Evolutionary conservation across 2,797 vertebrate genomes (phyloP), one percentile per base, ranked within the genome.

Genomic region (Oophaga sylvatica): DNA sequence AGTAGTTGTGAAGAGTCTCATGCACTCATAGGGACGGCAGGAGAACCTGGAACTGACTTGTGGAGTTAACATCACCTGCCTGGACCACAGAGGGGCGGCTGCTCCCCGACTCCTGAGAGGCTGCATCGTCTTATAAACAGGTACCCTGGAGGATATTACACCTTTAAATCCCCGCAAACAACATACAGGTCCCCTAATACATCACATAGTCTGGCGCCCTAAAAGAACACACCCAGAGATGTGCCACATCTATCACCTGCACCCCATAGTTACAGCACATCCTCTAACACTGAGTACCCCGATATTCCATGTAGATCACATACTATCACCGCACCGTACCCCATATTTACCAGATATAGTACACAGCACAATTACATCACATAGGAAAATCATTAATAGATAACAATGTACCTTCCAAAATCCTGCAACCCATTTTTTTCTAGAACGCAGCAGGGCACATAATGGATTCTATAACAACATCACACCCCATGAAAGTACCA

Each of bases 1-100:
- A 88, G 77, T 84, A 88, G 62, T 88, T 78, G 65, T 88, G 62
- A 48, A 41, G 56, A 62, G 62, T 79, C 73, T 70, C 48, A 53
- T 83, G 12, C 65, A 41, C 76, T 84, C 65, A 87, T 48, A 79
- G 53, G 60, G 31, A 67, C 84, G 48, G 26, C 81, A 71, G n/a
- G 80, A 87, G 71, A 84, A 65, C 67, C 81, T 70, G 77, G n/a
- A 20, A 59, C 26, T 63, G 57, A 80, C 13, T 83, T 60, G 63
- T 67, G 65, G 70, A 77, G 70, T 81, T 56, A 48, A 45, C 26
- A 73, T 71, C 65, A 48, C 57, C 81, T 67, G 48, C 68, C 67
- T 67, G n/a, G 65, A 86, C 19, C 60, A 56, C 60, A 65, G 45
- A 62, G 57, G 26, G 20, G 45, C 20, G 22, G 15, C 31, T 9